Conservation (phyloP, 2,888 invertebrate genomes). For the Ceratothoa steindachneri region DNA sequence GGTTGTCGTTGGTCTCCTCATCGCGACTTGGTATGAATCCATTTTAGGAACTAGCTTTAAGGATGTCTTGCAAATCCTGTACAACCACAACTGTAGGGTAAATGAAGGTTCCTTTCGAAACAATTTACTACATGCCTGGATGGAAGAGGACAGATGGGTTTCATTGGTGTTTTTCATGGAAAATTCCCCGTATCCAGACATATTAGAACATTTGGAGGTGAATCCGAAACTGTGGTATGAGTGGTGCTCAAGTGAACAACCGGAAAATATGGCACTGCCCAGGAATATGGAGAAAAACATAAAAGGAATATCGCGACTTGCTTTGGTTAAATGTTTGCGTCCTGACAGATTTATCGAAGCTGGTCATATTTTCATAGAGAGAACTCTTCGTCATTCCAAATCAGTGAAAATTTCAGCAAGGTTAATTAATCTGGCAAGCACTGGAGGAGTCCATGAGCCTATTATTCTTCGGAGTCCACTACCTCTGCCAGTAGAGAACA, state of each 20-base stretch:
- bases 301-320: constrained; percentile 30
- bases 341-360: constrained; percentile 38
- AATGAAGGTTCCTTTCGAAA: background rate
- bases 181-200: constrained; percentile 22
- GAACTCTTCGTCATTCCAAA: constrained; percentile 24
- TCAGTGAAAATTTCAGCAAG: constrained; percentile 22
- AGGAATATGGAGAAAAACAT: constrained; percentile 34
- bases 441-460: constrained; percentile 17
- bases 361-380: constrained; percentile 26
- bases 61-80: background rate
- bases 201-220: constrained; percentile 23
- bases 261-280: constrained; percentile 31
- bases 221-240: constrained; percentile 31
- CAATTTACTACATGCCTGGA: constrained; percentile 25
- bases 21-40: constrained; percentile 42
- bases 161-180: constrained; percentile 19
- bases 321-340: constrained; percentile 31
- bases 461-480: constrained; percentile 29
- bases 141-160: constrained; percentile 27
- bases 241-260: constrained; percentile 41
- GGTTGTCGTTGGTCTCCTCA: constrained; percentile 27
- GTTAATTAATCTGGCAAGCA: constrained; percentile 24
- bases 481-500: constrained; percentile 23
- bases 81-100: background rate
- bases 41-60: constrained; percentile 9